A percentile compares a stretch with the other conserved stretches of the same genome.
phyloP scores from a whole-genome alignment of 2,888 invertebrate species.

The Gastracanthus pulcherrimus region DNA sequence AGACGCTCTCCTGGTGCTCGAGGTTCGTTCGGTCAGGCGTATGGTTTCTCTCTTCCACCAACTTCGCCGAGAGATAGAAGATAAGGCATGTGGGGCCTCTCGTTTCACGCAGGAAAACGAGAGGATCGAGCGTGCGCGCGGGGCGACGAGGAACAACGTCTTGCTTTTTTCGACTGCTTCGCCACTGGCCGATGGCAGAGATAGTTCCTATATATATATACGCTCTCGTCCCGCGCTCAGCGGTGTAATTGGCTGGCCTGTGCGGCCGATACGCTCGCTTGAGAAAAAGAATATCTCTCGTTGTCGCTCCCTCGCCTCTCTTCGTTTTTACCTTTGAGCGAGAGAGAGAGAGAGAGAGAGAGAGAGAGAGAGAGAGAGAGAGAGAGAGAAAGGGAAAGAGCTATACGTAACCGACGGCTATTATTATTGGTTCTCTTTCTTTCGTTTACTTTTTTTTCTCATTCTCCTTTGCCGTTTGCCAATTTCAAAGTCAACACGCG shows the following conservation, averaged over 20 bases:
- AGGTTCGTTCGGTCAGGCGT: not conserved
- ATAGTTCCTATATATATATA: constrained; percentile 48
- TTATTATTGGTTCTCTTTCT: constrained; percentile 51
- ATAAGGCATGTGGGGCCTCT: constrained; percentile 55
- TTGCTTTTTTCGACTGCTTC: constrained; percentile 47
- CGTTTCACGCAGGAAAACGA: constrained; percentile 53
- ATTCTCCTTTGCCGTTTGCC: constrained; percentile 32
- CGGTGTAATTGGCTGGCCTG: constrained; percentile 59
- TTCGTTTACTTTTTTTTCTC: not conserved
- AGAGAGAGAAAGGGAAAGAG: too few species aligned
- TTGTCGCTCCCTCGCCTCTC: not conserved
- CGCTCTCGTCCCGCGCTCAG: constrained; percentile 55
- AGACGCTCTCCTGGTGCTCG: not conserved
- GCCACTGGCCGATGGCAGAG: constrained; percentile 54
- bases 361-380: too few species aligned
- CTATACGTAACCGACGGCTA: constrained; percentile 37
- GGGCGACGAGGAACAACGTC: constrained; percentile 36
- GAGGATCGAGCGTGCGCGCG: constrained; percentile 42
- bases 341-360: too few species aligned
- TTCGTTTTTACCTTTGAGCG: not conserved
- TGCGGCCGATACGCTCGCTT: constrained; percentile 41
- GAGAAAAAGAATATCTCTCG: constrained; percentile 35
- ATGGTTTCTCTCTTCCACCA: not conserved
- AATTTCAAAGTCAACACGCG: constrained; percentile 50
- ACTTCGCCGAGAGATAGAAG: constrained; percentile 52